Evolutionary conservation across 2,113 vertebrate species (phyloP).

Genomic region (Hippocampus abdominalis): DNA sequence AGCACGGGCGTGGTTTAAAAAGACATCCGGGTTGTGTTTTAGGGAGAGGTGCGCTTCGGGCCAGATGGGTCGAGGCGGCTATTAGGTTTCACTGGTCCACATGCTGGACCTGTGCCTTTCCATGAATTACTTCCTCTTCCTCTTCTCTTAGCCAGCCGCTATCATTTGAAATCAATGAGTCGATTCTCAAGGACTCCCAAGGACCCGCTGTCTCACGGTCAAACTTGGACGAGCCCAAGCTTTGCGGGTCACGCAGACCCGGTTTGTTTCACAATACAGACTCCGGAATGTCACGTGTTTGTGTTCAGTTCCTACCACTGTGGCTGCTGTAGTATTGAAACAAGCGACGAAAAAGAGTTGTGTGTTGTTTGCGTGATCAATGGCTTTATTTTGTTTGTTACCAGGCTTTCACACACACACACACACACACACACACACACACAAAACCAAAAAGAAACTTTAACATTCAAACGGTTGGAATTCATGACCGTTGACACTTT

Average conservation of each 20-base stretch:
- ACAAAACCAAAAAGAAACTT: background rate
- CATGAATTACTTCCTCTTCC: constrained; percentile 6
- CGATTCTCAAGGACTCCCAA: background rate
- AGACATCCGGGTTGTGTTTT: constrained; percentile 33
- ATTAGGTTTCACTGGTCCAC: constrained; percentile 50
- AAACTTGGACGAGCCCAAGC: constrained; percentile 18
- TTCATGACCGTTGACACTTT: background rate
- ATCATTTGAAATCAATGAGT: constrained; percentile 39
- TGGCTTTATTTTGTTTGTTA: background rate
- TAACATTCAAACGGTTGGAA: background rate
- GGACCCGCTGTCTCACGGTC: constrained; percentile 30
- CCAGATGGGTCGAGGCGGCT: constrained; percentile 42
- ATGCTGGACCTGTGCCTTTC: constrained; percentile 27
- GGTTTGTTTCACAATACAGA: constrained; percentile 33
- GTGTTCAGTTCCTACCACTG: constrained; percentile 24
- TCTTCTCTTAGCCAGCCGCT: constrained; percentile 2
- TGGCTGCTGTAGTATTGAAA: constrained; percentile 1
- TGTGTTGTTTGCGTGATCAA: background rate
- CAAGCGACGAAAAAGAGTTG: background rate
- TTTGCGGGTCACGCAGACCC: constrained; percentile 19
- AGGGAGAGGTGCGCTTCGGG: constrained; percentile 25
- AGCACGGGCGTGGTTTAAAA: constrained; percentile 47
- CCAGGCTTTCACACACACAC: background rate
- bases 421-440: no score
- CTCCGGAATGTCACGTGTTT: constrained; percentile 20